Percentiles rank a stretch among this genome's conserved stretches.
Conservation (phyloP, 1,140 invertebrate species). For the Mercenaria mercenaria region DNA sequence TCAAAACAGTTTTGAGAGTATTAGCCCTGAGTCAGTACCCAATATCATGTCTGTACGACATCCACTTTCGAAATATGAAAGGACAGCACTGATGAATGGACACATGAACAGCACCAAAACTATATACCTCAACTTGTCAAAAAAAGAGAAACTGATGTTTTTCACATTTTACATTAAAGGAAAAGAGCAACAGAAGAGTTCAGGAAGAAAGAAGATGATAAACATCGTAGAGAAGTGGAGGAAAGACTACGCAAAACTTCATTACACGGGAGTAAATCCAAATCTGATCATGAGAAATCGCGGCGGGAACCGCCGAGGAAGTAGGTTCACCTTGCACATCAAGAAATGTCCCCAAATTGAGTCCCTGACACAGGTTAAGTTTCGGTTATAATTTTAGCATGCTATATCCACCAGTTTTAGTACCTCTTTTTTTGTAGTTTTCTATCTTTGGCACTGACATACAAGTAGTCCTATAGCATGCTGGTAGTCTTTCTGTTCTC, state of each 20-base stretch:
- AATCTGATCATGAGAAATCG: conserved; percentile 12
- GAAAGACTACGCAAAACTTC: conserved; percentile 68
- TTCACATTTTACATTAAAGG: conserved; percentile 66
- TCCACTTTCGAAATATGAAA: too few relatives aligned
- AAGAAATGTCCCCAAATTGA: conserved; percentile 44
- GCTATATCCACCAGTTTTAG: conserved; percentile 1
- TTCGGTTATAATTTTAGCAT: conserved; percentile 47
- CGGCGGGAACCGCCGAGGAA: conserved; percentile 31
- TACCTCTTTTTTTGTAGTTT: neutral
- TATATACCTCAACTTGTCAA: too few relatives aligned
- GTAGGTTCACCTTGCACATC: conserved; percentile 52
- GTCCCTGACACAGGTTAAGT: conserved; percentile 50
- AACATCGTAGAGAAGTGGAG: conserved; percentile 78
- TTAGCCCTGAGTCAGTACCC: too few relatives aligned
- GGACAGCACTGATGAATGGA: too few relatives aligned
- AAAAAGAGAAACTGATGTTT: too few relatives aligned
- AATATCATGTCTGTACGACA: too few relatives aligned
- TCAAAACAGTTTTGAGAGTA: too few relatives aligned
- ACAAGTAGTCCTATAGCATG: neutral
- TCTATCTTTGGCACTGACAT: neutral
- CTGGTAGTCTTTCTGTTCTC: neutral
- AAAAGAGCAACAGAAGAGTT: conserved; percentile 82
- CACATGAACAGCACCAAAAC: too few relatives aligned
- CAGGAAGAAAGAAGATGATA: conserved; percentile 79
- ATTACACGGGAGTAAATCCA: conserved; percentile 40